Conservation (phyloP, 2,888 invertebrate genomes). For the Automeris io region DNA sequence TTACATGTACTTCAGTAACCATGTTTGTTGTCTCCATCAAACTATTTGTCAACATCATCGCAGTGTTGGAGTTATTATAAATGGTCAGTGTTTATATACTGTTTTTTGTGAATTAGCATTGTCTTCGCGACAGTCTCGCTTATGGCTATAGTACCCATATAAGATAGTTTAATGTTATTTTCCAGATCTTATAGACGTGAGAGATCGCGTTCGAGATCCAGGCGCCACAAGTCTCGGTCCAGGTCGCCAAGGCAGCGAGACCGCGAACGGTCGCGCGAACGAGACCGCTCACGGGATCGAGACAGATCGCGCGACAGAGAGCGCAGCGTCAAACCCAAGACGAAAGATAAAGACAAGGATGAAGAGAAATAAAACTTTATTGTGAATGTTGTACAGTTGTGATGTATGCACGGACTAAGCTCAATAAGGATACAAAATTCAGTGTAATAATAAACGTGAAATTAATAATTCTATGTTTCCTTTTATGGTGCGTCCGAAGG, state of each 20-base stretch:
- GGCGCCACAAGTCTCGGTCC: constrained; percentile 83
- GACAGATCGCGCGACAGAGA: constrained; percentile 51
- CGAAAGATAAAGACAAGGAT: constrained; percentile 82
- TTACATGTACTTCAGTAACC: too few species aligned
- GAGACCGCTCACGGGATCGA: constrained; percentile 55
- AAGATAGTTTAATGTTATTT: constrained; percentile 2
- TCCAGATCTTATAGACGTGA: constrained; percentile 80
- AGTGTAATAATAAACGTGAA: constrained; percentile 5
- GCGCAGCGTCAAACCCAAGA: constrained; percentile 75
- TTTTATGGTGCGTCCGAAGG: not conserved
- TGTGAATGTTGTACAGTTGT: constrained; percentile 9
- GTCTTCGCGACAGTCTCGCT: too few species aligned
- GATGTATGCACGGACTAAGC: constrained; percentile 4
- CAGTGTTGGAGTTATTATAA: too few species aligned
- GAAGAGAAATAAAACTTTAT: constrained; percentile 78
- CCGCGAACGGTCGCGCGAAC: constrained; percentile 58
- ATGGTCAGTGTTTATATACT: too few species aligned
- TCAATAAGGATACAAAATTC: not conserved
- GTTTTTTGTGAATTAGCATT: too few species aligned
- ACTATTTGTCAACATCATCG: too few species aligned
- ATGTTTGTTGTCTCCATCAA: too few species aligned
- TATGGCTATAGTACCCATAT: too few species aligned
- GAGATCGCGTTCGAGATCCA: constrained; percentile 80
- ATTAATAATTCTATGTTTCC: not conserved
- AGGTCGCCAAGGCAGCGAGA: constrained; percentile 78